Evolutionary conservation across 2,888 invertebrate species (phyloP).

Genomic region (Drosophila mayaguana): DNA sequence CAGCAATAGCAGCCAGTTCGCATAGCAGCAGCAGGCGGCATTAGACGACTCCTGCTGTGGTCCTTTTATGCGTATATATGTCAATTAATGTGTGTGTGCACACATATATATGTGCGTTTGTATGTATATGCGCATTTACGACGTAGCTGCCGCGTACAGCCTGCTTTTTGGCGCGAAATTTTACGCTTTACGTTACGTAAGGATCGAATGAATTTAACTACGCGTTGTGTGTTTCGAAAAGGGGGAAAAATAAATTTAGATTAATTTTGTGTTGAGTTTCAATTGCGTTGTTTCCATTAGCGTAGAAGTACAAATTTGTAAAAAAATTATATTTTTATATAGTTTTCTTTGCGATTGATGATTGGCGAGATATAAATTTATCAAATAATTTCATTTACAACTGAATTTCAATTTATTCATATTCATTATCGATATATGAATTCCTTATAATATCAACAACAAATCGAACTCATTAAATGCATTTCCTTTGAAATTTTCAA

Average conservation of each 20-base stretch:
- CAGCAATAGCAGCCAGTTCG: constrained; percentile 12
- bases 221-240: neutral
- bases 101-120: neutral
- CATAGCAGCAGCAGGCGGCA: constrained; percentile 16
- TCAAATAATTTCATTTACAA: too few species aligned
- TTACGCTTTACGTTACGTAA: constrained; percentile 24
- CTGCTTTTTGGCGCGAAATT: constrained; percentile 53
- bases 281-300: neutral
- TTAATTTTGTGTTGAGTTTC: neutral
- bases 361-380: too few species aligned
- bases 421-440: neutral
- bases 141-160: constrained; percentile 23
- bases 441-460: neutral
- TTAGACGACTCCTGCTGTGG: constrained; percentile 25
- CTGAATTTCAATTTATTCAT: neutral
- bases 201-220: neutral
- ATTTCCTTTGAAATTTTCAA: neutral
- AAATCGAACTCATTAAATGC: neutral
- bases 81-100: neutral
- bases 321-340: too few species aligned
- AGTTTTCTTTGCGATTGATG: too few species aligned
- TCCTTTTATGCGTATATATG: constrained; percentile 5
- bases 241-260: neutral
- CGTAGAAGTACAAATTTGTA: too few species aligned
- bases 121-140: neutral